Evolutionary conservation across 2,113 vertebrate genomes (phyloP).

Genomic region (Cyanoliseus patagonus): DNA sequence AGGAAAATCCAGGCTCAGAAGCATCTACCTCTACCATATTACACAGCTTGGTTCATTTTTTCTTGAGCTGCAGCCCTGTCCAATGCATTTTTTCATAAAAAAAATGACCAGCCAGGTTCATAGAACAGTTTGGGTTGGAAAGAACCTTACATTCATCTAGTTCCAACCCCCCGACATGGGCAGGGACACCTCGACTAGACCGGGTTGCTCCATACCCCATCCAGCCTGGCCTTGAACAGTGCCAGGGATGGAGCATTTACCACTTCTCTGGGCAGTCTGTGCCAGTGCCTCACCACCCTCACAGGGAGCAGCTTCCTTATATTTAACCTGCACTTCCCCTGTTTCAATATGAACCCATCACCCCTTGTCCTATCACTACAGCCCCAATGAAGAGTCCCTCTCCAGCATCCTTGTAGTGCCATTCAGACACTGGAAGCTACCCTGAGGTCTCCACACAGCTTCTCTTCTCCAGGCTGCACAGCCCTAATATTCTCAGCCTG

Average conservation of each 20-base stretch:
- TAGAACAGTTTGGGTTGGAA: not conserved
- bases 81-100: not conserved
- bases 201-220: not conserved
- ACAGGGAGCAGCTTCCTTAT: not conserved
- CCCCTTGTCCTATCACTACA: not conserved
- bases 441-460: not conserved
- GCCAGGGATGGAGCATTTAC: not conserved
- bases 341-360: not conserved
- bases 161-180: not conserved
- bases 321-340: not conserved
- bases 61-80: not conserved
- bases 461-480: not conserved
- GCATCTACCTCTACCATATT: not conserved
- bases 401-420: not conserved
- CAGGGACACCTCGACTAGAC: not conserved
- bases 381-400: not conserved
- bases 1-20: not conserved
- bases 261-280: not conserved
- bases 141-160: not conserved
- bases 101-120: not conserved
- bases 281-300: not conserved
- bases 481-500: not conserved
- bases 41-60: accelerated
- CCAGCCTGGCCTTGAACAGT: not conserved
- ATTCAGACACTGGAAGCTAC: not conserved